A percentile compares a stretch with the other conserved stretches of the same genome.
Conservation (phyloP, 2,797 vertebrate genomes). For the Vipera ursinii region DNA sequence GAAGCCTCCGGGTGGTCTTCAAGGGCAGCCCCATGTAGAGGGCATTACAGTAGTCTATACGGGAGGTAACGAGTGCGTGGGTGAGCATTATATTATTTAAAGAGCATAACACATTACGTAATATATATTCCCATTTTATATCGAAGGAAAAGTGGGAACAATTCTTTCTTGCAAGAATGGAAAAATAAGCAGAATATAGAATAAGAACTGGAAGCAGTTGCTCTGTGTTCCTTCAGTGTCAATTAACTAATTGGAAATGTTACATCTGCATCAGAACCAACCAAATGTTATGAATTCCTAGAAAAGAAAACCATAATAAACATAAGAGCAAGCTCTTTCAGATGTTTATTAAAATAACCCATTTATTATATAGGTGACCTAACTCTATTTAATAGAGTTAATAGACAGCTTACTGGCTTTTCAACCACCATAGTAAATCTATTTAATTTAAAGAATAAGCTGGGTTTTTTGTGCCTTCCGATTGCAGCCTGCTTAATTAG, state of each 20-base stretch:
- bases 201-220: background rate
- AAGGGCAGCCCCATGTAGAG: too few relatives aligned
- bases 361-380: background rate
- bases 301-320: background rate
- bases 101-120: background rate
- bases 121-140: background rate
- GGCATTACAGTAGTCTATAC: too few relatives aligned
- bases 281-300: background rate
- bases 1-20: too few relatives aligned
- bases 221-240: background rate
- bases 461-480: background rate
- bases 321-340: background rate
- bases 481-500: background rate
- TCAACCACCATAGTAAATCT: background rate
- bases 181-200: background rate
- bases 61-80: too few relatives aligned
- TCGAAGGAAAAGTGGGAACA: background rate
- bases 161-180: background rate
- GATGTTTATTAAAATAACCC: background rate
- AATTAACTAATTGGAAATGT: background rate
- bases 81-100: background rate
- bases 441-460: background rate
- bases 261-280: background rate
- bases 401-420: background rate
- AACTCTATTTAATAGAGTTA: background rate